Conservation (phyloP, 2,113 vertebrate species). For the Chloebia gouldiae region DNA sequence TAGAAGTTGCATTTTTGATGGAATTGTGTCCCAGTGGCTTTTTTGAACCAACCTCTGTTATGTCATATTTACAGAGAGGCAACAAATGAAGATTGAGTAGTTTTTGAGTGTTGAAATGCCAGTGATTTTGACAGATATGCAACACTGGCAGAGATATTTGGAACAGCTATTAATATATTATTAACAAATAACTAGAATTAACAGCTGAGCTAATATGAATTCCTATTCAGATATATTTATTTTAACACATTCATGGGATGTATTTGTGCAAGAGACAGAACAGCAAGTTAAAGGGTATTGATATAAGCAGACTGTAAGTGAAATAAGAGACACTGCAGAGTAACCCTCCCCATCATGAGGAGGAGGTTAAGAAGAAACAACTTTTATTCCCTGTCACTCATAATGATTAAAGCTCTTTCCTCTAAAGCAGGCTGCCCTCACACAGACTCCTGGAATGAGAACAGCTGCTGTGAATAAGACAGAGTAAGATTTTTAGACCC, state of each 20-base stretch:
- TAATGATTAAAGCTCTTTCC: conserved; percentile 32
- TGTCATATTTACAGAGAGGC: background rate
- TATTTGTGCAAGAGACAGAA: background rate
- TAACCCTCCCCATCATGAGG: background rate
- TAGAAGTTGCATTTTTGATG: background rate
- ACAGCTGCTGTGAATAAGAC: conserved; percentile 33
- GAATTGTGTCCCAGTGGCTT: background rate
- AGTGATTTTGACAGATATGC: background rate
- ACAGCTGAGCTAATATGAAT: background rate
- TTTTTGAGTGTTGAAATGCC: background rate
- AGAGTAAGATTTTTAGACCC: conserved; percentile 31
- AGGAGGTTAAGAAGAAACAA: background rate
- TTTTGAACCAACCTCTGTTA: background rate
- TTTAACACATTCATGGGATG: background rate
- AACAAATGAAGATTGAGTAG: background rate
- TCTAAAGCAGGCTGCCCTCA: conserved; percentile 23
- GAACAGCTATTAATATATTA: background rate
- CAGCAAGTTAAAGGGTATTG: background rate
- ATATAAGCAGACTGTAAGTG: background rate
- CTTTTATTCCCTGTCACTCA: conserved; percentile 24
- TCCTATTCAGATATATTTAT: background rate
- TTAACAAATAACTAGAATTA: background rate
- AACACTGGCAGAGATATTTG: background rate
- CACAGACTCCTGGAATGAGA: conserved; percentile 7
- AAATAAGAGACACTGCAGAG: background rate